Evolutionary conservation across 2,888 invertebrate species (phyloP), one percentile per base, ranked within the genome.

Genomic region (Autographa pulchrina): DNA sequence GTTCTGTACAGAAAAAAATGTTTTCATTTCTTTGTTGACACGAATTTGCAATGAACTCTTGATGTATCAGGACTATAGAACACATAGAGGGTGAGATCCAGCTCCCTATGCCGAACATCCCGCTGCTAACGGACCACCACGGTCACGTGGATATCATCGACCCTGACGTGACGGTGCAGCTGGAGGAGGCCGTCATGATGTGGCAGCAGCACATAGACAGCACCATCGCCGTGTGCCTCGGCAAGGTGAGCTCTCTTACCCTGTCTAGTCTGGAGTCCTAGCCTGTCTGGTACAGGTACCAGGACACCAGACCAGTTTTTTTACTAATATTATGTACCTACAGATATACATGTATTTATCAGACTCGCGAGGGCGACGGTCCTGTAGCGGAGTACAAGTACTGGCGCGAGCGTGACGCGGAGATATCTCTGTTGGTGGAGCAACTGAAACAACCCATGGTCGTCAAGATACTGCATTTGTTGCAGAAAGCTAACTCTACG

Each of bases 331-430:
- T n/a, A n/a, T n/a, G n/a, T n/a, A n/a, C n/a, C n/a, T n/a, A n/a
- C n/a, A n/a, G n/a, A n/a, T n/a, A n/a, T n/a, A n/a, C n/a, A n/a
- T n/a, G n/a, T n/a, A n/a, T n/a, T n/a, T n/a, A n/a, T n/a, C 77
- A 94, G 94, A 92, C 96, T 71, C 96, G 97, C 0, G 96, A 96
- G 61, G 98, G 97, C 0, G 96, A 97, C 72, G 98, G 98, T 0
- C 98, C 99, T 0, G 96, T 99, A 68, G 97, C 98, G 0, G 99
- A 99, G 89, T 98, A 98, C 87, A 97, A 97, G 74, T 98, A 98
- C 85, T 99, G 99, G 99, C 96, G 98, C 65, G 97, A 98, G 85
- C 96, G 98, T 76, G 98, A 98, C 88, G 97, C 97, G 0, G 97
- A 97, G 67, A 94, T 98, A 31, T 98, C 98, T 70, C 96, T 97